These are phyloP conservation scores for Taenaris catops DNA, from an alignment of 2,888 invertebrate species.

Conservation along the genomic window DNA sequence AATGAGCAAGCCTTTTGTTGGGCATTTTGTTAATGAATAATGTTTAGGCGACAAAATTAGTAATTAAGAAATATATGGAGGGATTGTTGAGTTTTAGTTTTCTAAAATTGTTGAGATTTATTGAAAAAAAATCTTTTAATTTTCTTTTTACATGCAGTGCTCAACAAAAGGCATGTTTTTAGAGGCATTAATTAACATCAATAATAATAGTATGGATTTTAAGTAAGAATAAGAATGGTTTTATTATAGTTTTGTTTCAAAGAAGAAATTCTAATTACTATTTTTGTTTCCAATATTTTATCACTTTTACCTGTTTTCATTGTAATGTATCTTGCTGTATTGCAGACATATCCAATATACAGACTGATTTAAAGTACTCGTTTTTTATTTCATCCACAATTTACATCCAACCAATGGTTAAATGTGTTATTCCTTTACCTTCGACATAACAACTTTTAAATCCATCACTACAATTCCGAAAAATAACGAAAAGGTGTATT, in stretches of 20 bases:
- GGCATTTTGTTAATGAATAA: conserved; percentile 67
- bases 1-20: conserved; percentile 69
- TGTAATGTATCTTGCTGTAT: conserved; percentile 80
- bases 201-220: conserved; percentile 69
- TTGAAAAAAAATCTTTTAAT: conserved; percentile 56
- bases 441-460: too few species aligned
- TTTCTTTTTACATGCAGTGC: conserved; percentile 64
- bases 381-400: conserved; percentile 36
- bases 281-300: conserved; percentile 79
- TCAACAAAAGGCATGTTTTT: conserved; percentile 70
- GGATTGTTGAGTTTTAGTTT: conserved; percentile 74
- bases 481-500: too few species aligned
- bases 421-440: too few species aligned
- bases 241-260: conserved; percentile 77
- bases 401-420: too few species aligned
- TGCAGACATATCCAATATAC: conserved; percentile 81
- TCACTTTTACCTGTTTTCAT: conserved; percentile 77
- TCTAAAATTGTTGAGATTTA: conserved; percentile 76
- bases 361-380: conserved; percentile 71
- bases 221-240: conserved; percentile 75
- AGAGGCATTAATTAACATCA: conserved; percentile 78
- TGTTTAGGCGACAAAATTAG: conserved; percentile 78
- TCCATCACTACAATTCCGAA: too few species aligned
- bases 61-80: conserved; percentile 69
- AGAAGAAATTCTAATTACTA: conserved; percentile 77